Conservation (phyloP, 2,113 vertebrate species). For the Paratilapia polleni region DNA sequence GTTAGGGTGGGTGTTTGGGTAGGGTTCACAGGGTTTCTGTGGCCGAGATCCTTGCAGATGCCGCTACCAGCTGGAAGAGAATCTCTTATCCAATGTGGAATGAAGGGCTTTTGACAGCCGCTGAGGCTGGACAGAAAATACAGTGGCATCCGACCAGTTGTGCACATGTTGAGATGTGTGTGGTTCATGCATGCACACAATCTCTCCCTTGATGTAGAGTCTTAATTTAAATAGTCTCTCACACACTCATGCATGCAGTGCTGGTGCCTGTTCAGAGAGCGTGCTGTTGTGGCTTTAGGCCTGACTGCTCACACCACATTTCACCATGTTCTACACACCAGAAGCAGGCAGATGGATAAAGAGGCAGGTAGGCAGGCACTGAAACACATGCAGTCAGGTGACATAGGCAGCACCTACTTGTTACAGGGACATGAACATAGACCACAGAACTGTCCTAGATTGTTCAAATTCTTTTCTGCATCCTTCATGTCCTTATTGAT, state of each 20-base stretch:
- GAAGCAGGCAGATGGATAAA: slow-evolving; percentile 60
- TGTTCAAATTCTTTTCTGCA: slow-evolving; percentile 89
- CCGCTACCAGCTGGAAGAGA: slow-evolving; percentile 67
- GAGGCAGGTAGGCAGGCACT: slow-evolving; percentile 62
- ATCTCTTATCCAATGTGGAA: slow-evolving; percentile 73
- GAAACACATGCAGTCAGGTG: slow-evolving; percentile 78
- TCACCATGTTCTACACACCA: slow-evolving; percentile 70
- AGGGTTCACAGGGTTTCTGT: slow-evolving; percentile 1
- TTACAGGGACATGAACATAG: slow-evolving; percentile 87
- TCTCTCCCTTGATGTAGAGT: neutral
- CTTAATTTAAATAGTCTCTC: slow-evolving; percentile 14
- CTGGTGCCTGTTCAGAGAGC: slow-evolving; percentile 52
- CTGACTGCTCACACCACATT: slow-evolving; percentile 61
- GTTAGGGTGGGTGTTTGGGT: slow-evolving; percentile 1
- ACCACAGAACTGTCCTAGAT: slow-evolving; percentile 88
- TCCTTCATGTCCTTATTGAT: slow-evolving; percentile 99
- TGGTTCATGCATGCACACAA: slow-evolving; percentile 34
- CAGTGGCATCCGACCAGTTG: slow-evolving; percentile 19
- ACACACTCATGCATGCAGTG: slow-evolving; percentile 44
- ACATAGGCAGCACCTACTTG: slow-evolving; percentile 90
- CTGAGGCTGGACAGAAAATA: slow-evolving; percentile 24
- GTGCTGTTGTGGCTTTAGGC: slow-evolving; percentile 41
- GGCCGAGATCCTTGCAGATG: slow-evolving; percentile 51
- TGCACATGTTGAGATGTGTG: slow-evolving; percentile 35
- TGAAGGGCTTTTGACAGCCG: slow-evolving; percentile 73